Conservation (phyloP, 2,888 invertebrate species). For the Candidula unifasciata region DNA sequence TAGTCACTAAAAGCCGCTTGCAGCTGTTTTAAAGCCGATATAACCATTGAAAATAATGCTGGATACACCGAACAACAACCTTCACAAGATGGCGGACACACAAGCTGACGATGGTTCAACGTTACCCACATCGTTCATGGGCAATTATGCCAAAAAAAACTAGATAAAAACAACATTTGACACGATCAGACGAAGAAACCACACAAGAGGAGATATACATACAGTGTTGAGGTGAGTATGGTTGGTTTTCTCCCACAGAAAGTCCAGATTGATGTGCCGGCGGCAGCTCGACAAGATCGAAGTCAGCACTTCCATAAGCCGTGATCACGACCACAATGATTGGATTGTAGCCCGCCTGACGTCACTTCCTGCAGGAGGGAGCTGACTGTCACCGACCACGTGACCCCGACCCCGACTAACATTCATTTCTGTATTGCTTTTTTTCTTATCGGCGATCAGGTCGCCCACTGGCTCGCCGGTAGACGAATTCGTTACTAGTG, state of each 20-base stretch:
- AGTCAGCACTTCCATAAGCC: slow-evolving; percentile 67
- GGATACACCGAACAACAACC: not conserved
- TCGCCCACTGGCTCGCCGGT: too few relatives aligned
- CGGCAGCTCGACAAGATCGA: slow-evolving; percentile 69
- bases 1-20: too few relatives aligned
- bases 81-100: slow-evolving; percentile 44
- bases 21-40: not conserved
- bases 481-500: too few relatives aligned
- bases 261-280: slow-evolving; percentile 68
- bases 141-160: not conserved
- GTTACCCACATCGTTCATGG: not conserved
- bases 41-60: not conserved
- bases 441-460: too few relatives aligned
- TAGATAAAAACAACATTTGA: not conserved
- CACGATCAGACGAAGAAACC: not conserved
- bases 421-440: too few relatives aligned
- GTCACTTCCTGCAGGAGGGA: not conserved
- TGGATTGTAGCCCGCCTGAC: slow-evolving; percentile 19
- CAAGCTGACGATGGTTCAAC: not conserved
- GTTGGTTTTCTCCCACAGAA: slow-evolving; percentile 66
- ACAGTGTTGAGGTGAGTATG: slow-evolving; percentile 46
- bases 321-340: not conserved
- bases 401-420: too few relatives aligned
- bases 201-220: slow-evolving; percentile 27
- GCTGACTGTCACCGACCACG: too few relatives aligned